phyloP scores from a whole-genome alignment of 2,113 vertebrate genomes.

The Podilymbus podiceps region DNA sequence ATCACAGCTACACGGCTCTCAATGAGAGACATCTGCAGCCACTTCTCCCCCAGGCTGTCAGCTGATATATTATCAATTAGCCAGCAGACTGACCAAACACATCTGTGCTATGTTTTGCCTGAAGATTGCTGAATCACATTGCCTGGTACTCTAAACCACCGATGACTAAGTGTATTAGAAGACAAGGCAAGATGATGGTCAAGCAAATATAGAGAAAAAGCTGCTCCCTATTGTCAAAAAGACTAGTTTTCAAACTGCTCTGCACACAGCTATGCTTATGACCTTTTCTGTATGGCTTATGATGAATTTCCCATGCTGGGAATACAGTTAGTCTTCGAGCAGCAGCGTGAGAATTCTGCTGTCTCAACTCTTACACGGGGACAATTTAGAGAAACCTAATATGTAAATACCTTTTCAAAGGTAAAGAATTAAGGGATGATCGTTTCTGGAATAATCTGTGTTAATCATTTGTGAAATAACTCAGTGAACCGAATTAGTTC shows the following conservation, averaged over 20 bases:
- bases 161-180: not conserved
- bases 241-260: not conserved
- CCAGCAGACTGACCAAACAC: not conserved
- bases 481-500: not conserved
- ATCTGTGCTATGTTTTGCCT: not conserved
- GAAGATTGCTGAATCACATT: constrained; percentile 41
- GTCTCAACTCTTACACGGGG: not conserved
- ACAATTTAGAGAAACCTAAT: not conserved
- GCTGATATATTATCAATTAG: constrained; percentile 41
- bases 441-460: not conserved
- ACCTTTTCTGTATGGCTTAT: not conserved
- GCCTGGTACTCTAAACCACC: not conserved
- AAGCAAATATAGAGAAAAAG: not conserved
- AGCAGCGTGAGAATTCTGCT: not conserved
- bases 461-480: constrained; percentile 4
- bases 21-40: constrained; percentile 7
- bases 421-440: not conserved
- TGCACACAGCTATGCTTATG: not conserved
- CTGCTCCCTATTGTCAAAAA: not conserved
- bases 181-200: not conserved
- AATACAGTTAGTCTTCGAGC: not conserved
- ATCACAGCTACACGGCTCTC: not conserved
- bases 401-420: not conserved
- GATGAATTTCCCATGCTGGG: not conserved
- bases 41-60: not conserved